Evolutionary conservation across 2,797 vertebrate genomes (phyloP).

Genomic region (Acanthurus tractus): DNA sequence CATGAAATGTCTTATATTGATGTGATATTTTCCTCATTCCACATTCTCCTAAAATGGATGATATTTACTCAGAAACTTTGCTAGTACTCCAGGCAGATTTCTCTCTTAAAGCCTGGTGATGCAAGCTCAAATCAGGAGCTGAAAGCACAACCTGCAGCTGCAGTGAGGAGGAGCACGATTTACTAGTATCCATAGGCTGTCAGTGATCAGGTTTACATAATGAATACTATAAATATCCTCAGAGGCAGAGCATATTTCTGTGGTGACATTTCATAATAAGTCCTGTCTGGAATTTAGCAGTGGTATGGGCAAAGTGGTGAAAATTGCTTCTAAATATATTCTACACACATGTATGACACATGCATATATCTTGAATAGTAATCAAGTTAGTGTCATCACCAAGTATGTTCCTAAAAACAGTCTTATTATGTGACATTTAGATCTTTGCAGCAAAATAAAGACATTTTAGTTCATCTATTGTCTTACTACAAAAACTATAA

Average conservation of each 20-base stretch:
- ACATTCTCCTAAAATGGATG: conserved; percentile 12
- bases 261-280: conserved; percentile 63
- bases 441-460: conserved; percentile 1
- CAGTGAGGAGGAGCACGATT: conserved; percentile 56
- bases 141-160: conserved; percentile 55
- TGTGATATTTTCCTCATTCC: not conserved
- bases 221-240: conserved; percentile 73
- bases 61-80: conserved; percentile 20
- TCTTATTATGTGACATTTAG: not conserved
- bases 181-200: conserved; percentile 60
- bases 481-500: not conserved
- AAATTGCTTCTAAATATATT: conserved; percentile 20
- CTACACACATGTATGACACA: not conserved
- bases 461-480: not conserved
- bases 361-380: too few species aligned
- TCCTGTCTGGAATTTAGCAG: conserved; percentile 46
- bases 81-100: conserved; percentile 12
- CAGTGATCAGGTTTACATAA: conserved; percentile 72
- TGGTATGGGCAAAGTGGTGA: conserved; percentile 18
- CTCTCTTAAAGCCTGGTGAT: conserved; percentile 22
- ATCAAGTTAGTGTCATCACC: not conserved
- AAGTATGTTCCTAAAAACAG: not conserved
- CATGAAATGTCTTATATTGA: too few species aligned
- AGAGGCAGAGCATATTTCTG: conserved; percentile 52
- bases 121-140: conserved; percentile 44